A percentile compares a stretch with the other conserved stretches of the same genome.
phyloP scores from a whole-genome alignment of 2,113 vertebrate genomes.

The Grus americana region DNA sequence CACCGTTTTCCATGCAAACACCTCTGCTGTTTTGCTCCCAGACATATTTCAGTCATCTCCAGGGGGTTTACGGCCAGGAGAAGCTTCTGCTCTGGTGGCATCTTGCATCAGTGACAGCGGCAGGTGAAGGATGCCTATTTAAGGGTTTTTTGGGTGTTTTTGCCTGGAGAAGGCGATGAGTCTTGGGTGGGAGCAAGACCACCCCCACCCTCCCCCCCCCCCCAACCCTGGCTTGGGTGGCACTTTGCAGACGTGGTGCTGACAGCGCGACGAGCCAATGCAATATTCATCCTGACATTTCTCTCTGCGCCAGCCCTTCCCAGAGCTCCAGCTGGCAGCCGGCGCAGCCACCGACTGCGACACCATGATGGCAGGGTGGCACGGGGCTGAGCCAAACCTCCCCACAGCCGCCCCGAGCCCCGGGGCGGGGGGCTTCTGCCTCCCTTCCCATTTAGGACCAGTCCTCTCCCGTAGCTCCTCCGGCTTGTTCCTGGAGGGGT shows the following conservation, averaged over 20 bases:
- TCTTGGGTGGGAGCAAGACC: not conserved
- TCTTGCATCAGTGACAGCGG: not conserved
- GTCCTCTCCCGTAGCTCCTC: not conserved
- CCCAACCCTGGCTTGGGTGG: not conserved
- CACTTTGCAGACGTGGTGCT: not conserved
- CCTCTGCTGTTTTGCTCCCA: not conserved
- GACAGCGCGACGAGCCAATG: not conserved
- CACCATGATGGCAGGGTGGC: not conserved
- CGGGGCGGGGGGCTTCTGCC: accelerated
- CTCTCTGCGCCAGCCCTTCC: not conserved
- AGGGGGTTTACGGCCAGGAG: not conserved
- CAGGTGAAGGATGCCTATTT: not conserved
- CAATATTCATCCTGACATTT: not conserved
- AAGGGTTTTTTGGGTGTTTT: not conserved
- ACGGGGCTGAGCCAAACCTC: not conserved
- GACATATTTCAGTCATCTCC: not conserved
- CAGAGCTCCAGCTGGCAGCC: not conserved
- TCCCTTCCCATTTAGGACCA: not conserved
- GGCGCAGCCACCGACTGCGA: not conserved
- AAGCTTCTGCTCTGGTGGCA: not conserved
- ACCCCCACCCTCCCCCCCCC: accelerated
- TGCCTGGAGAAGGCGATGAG: not conserved
- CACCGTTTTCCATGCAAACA: accelerated
- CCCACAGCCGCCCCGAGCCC: accelerated
- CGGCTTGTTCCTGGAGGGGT: not conserved